Base-by-base conservation (phyloP, 2,888 invertebrate genomes). In the Xylota sylvarum region DNA sequence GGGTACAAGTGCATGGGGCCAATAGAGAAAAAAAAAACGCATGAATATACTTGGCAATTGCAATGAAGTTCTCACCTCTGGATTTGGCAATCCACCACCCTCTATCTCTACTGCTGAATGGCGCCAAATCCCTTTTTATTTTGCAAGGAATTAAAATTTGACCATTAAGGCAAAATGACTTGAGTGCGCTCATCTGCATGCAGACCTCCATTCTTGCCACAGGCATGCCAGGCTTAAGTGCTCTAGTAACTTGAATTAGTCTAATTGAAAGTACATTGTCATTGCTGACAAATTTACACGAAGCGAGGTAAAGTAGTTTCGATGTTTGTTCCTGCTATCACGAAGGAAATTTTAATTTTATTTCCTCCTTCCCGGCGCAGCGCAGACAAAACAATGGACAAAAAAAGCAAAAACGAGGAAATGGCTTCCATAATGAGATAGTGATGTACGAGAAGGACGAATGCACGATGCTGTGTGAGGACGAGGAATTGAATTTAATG, bases 201-300 rank as follows among this genome's bases (percentile, higher is more conserved):
- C 58, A 60, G 23, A 55, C 46, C 64, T 46, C 55, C 43, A n/a
- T 55, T 14, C 43, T 30, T 30, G 64, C 30, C 10, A 46, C n/a
- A 17, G 23, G 27, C 64, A 64, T 30, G 19, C 9, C n/a, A 7
- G 58, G 12, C 37, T 65, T 58, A 60, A 67, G 83, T 78, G 78
- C n/a, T 58, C 27, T 43, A 43, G 65, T 60, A 30, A 48, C 48
- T 55, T 50, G 81, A 85, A 85, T 85, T 76, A 72, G 76, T 65
- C 65, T 85, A 81, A 85, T 85, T 85, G 85, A 65, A 80, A 85
- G 85, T 76, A 76, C 81, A 81, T 72, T 85, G 81, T 80, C 70
- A 60, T 52, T 37, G 76, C 70, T 81, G 70, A 72, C 85, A 85
- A 76, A 70, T 76, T 72, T 55, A 81, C 70, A 72, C 74, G 70